A percentile compares a stretch with the other conserved stretches of the same genome.
phyloP scores from a whole-genome alignment of 2,113 vertebrate species.

The Ceyx cyanopectus region DNA sequence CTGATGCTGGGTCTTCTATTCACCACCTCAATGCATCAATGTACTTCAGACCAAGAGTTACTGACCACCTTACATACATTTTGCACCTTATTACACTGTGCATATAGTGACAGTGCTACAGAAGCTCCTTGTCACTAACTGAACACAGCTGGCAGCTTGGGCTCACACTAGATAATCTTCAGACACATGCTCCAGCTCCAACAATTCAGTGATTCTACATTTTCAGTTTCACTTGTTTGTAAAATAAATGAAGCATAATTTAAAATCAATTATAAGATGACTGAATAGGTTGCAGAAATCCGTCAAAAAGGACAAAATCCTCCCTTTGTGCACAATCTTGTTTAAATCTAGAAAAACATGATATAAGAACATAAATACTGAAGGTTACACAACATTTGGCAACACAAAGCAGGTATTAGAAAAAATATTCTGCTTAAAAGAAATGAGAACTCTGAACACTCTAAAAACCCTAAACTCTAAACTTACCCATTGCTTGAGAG shows the following conservation, averaged over 20 bases:
- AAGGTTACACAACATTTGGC: background rate
- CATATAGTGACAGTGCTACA: background rate
- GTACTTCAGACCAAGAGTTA: background rate
- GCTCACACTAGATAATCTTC: background rate
- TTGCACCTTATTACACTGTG: background rate
- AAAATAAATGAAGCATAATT: background rate
- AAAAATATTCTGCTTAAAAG: background rate
- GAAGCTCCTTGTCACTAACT: background rate
- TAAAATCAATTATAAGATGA: background rate
- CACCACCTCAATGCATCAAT: background rate
- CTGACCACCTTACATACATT: background rate
- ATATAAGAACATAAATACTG: background rate
- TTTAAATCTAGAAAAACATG: background rate
- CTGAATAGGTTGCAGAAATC: background rate
- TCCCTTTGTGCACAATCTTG: background rate
- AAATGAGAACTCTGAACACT: background rate
- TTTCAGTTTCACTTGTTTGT: background rate
- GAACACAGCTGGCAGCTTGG: background rate
- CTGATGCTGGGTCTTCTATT: background rate
- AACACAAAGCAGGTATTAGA: background rate
- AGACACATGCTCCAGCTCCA: background rate
- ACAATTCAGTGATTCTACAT: background rate
- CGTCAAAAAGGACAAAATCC: background rate
- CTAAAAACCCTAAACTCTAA: background rate
- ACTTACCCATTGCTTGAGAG: constrained; percentile 84